Base-by-base conservation (phyloP, 2,797 vertebrate genomes). In the Poeciliopsis presidionis region DNA sequence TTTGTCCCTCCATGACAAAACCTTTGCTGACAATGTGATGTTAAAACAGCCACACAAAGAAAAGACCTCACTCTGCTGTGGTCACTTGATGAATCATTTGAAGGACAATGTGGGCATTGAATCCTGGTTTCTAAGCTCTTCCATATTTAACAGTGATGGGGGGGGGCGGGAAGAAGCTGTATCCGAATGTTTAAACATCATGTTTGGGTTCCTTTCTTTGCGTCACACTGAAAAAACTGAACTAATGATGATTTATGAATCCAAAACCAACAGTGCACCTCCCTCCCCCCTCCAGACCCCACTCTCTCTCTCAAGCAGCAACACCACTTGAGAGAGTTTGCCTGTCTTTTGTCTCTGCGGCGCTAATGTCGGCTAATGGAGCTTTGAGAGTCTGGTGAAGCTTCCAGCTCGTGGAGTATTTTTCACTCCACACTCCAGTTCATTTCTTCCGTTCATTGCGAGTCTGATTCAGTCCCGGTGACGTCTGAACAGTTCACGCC, bases 1-100 rank as follows among this genome's bases (percentile, higher is more conserved):
- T 88, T 91, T 91, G 86, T 91, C 78, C 55, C 0, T 57, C 4
- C 69, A 30, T 73, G 74, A 86, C 70, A 9, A 78, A 85, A 74
- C 73, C 55, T 63, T 85, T 53, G 7, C 28, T 74, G 81, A 80
- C 84, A 65, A 86, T 85, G 83, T 87, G 84, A 83, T 77, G 86
- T 82, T 85, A 46, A 87, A 87, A 84, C 80, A 78, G 75, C 65
- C 4, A 43, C 78, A 84, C 79, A 78, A 76, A 76, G 69, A 77
- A 57, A 72, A 72, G 22, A 18, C 53, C 45, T 55, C 73, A 4
- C 61, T 70, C 39, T 74, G 36, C 33, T 25, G 57, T 33, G 53
- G 67, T 70, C 67, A 45, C 22, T 70, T 13, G 6, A 75, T 28
- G 75, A 25, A 76, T 82, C 46, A 22, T 63, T 78, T 39, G 69